These are phyloP conservation scores for Abscondita cerata DNA, from an alignment of 2,888 invertebrate genomes.

Conservation along the genomic window DNA sequence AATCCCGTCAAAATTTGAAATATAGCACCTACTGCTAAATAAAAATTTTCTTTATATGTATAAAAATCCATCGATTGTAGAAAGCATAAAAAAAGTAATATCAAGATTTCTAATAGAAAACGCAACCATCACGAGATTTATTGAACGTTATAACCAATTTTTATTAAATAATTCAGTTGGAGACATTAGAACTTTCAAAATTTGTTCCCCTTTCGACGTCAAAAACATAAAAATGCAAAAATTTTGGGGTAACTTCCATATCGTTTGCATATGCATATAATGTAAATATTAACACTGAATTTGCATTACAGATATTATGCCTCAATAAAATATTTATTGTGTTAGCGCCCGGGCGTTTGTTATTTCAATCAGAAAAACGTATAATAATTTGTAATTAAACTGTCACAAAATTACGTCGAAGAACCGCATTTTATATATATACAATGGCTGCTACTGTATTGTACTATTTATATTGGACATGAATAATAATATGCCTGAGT, in stretches of 20 bases:
- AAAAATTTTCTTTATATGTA: slow-evolving; percentile 12
- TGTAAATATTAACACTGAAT: slow-evolving; percentile 25
- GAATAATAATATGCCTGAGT: slow-evolving; percentile 29
- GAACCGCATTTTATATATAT: slow-evolving; percentile 22
- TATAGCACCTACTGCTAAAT: neutral
- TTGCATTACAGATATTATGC: slow-evolving; percentile 23
- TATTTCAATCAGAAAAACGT: slow-evolving; percentile 3
- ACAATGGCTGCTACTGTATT: slow-evolving; percentile 30
- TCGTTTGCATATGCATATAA: slow-evolving; percentile 17
- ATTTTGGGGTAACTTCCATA: neutral
- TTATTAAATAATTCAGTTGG: slow-evolving; percentile 4
- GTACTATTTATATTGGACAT: slow-evolving; percentile 29
- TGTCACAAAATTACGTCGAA: neutral
- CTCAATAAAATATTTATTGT: slow-evolving; percentile 23
- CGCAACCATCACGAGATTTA: slow-evolving; percentile 1
- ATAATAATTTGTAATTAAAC: neutral
- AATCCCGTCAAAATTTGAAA: neutral
- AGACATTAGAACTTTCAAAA: slow-evolving; percentile 7
- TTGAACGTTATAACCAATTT: slow-evolving; percentile 5
- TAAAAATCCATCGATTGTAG: slow-evolving; percentile 8
- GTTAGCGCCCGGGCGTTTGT: slow-evolving; percentile 16
- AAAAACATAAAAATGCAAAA: slow-evolving; percentile 5
- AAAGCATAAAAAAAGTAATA: slow-evolving; percentile 14
- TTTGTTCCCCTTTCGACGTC: slow-evolving; percentile 6
- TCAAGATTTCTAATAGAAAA: slow-evolving; percentile 16